Conservation (phyloP, 1,140 invertebrate species). For the Gonioctena quinquepunctata region DNA sequence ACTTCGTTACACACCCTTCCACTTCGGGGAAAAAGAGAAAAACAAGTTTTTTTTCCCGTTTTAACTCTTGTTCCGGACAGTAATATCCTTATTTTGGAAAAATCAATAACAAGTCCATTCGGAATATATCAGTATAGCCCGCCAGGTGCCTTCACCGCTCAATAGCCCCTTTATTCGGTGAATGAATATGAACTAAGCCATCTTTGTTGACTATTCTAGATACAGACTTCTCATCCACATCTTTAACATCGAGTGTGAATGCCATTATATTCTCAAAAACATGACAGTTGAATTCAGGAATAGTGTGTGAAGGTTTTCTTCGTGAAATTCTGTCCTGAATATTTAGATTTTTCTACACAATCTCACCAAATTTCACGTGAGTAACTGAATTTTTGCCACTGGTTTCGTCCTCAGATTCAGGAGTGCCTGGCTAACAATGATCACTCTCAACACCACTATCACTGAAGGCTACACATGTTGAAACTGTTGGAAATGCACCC, state of each 20-base stretch:
- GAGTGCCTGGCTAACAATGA: constrained; percentile 51
- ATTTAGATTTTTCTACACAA: constrained; percentile 36
- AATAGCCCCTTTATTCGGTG: no score
- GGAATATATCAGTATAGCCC: no score
- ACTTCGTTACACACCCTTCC: no score
- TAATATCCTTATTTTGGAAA: no score
- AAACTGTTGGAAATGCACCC: no score
- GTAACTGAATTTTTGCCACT: constrained; percentile 25
- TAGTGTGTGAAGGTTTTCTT: constrained; percentile 63
- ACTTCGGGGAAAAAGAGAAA: no score
- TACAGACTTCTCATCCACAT: constrained; percentile 75
- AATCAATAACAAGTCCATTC: no score
- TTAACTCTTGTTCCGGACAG: no score
- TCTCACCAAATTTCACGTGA: constrained; percentile 40
- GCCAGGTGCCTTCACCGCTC: no score
- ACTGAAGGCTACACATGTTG: not conserved
- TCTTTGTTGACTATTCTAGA: constrained; percentile 59
- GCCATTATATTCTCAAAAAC: constrained; percentile 72
- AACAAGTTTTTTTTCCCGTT: no score
- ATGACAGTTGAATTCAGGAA: constrained; percentile 75
- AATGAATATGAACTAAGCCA: constrained; percentile 69
- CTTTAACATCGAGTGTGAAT: constrained; percentile 80
- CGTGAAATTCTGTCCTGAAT: constrained; percentile 57
- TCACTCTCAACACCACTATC: constrained; percentile 70
- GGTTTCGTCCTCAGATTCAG: constrained; percentile 39